These are phyloP conservation scores for Rotaria macrura DNA, from an alignment of 2,888 invertebrate genomes.

Conservation along the genomic window DNA sequence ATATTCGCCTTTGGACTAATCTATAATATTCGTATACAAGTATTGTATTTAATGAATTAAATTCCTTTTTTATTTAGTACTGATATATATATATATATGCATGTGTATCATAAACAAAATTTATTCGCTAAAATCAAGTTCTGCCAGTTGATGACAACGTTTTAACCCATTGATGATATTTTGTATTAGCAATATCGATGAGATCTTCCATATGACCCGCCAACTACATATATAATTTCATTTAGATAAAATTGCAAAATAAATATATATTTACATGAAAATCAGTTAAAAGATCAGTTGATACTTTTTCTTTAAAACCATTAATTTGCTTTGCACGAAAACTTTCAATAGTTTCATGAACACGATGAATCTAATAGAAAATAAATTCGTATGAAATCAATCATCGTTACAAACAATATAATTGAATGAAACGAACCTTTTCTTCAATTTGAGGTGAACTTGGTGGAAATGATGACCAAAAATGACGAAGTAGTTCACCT, in stretches of 20 bases:
- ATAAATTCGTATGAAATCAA: no score
- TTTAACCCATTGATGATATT: constrained; percentile 5
- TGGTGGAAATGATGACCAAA: constrained; percentile 29
- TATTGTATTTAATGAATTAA: no score
- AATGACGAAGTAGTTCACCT: constrained; percentile 26
- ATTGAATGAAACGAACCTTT: background rate
- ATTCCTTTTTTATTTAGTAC: background rate
- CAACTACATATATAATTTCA: background rate
- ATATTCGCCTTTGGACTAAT: no score
- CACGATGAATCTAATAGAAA: background rate
- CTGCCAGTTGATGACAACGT: background rate
- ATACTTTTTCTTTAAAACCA: constrained; percentile 4
- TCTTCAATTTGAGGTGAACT: background rate
- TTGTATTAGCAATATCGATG: background rate
- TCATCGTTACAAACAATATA: background rate
- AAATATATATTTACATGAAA: background rate
- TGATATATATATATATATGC: background rate
- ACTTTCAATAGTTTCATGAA: background rate
- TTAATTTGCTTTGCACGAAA: background rate
- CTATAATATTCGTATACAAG: no score
- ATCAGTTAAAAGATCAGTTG: background rate
- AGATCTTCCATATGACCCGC: constrained; percentile 7
- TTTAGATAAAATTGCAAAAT: background rate
- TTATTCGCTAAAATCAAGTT: background rate
- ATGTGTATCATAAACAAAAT: background rate